Conservation (phyloP, 1,140 invertebrate genomes). For the Psilanteris sp. region DNA sequence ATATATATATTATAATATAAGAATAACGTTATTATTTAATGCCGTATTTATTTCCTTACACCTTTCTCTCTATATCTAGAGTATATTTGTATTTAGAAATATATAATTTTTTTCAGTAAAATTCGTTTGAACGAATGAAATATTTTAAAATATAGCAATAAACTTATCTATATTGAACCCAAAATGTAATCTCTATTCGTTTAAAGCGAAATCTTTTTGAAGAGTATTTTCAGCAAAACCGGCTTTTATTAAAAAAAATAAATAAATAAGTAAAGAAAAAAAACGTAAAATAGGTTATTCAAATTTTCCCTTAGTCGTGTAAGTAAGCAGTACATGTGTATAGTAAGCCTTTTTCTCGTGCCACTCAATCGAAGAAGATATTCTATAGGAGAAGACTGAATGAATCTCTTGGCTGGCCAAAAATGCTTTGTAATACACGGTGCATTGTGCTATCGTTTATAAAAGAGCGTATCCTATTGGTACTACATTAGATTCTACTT, state of each 20-base stretch:
- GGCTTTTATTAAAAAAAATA: slow-evolving; percentile 6
- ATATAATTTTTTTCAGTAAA: too few species aligned
- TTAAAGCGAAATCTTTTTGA: slow-evolving; percentile 15
- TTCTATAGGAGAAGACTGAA: slow-evolving; percentile 38
- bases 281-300: slow-evolving; percentile 25
- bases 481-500: slow-evolving; percentile 57
- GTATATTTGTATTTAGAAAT: too few species aligned
- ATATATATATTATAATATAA: too few species aligned
- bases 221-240: slow-evolving; percentile 5
- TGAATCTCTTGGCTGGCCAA: slow-evolving; percentile 53
- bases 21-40: too few species aligned
- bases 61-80: too few species aligned
- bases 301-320: slow-evolving; percentile 17
- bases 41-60: too few species aligned
- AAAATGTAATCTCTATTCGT: slow-evolving; percentile 19
- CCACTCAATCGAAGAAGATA: slow-evolving; percentile 52
- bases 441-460: slow-evolving; percentile 53
- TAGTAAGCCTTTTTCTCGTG: slow-evolving; percentile 44
- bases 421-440: slow-evolving; percentile 54
- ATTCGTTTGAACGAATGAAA: neutral
- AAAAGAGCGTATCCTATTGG: slow-evolving; percentile 48
- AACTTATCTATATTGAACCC: slow-evolving; percentile 6
- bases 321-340: slow-evolving; percentile 28
- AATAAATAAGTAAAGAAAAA: too few species aligned
- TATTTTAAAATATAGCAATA: slow-evolving; percentile 13